Evolutionary conservation across 2,113 vertebrate genomes (phyloP), one percentile per base, ranked within the genome.

Genomic region (Rhea pennata): DNA sequence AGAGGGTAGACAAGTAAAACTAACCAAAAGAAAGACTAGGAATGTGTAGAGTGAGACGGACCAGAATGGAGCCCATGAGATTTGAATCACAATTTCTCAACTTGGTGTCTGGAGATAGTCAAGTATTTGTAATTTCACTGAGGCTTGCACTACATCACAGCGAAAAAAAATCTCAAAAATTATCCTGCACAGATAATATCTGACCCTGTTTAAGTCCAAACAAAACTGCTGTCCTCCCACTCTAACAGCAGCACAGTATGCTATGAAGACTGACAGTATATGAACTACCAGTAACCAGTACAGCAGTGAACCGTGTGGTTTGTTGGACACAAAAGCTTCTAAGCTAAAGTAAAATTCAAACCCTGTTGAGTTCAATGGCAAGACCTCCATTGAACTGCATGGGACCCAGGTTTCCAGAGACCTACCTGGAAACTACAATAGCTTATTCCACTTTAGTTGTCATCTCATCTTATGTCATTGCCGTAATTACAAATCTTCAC

Each of bases 51-150:
- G 10, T 0, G 1, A 66, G 44, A 20, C 11, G 1, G 48, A 79
- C 19, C 0, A 0, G 50, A 86, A 62, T 1, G 3, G 14, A 8
- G 61, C 73, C 3, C 5, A 1, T 0, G 29, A 84, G 29, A 78
- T 51, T 59, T 74, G 72, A 85, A 88, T 46, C 77, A 62, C 6
- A 5, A 11, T 82, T 91, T 69, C 61, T 39, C 76, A 88, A 36
- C 21, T 19, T 70, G 58, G 36, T 7, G 26, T 33, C 0, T 5
- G 39, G n/a, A 33, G 13, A 7, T 48, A 51, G 36, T 9, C 26
- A 78, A 78, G 24, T 19, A 58, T 10, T 17, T 0, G 4, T 15
- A 71, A 22, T 59, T 51, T 40, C 29, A 59, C 23, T 0, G 0
- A 24, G 17, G 3, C 12, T 13, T 0, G 0, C 44, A 12, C 54